These are phyloP conservation scores for Ephydatia muelleri DNA, from an alignment of 37 sponge, comb jelly and placozoan genomes.

Conservation along the genomic window DNA sequence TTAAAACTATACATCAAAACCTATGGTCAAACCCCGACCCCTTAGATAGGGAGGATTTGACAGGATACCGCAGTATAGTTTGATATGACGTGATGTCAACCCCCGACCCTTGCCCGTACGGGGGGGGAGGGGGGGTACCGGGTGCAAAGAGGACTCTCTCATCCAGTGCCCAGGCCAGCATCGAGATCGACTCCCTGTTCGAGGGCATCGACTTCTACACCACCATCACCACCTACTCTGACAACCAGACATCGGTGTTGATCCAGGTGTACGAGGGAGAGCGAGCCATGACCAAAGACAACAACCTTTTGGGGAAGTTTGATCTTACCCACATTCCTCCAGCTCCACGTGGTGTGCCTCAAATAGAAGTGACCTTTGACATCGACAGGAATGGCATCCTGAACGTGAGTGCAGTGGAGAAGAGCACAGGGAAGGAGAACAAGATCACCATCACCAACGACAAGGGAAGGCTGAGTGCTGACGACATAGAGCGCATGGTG, in stretches of 20 bases:
- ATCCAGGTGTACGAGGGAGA: conserved; percentile 92
- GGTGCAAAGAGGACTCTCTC: conserved; percentile 91
- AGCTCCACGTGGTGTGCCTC: conserved; percentile 88
- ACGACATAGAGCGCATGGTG: conserved; percentile 80
- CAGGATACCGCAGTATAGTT: no score
- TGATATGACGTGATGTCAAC: no score
- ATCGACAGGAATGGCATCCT: conserved; percentile 87
- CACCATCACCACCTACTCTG: conserved; percentile 88
- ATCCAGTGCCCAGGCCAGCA: conserved; percentile 81
- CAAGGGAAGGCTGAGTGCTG: conserved; percentile 63
- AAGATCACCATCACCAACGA: conserved; percentile 86
- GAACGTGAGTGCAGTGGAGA: conserved; percentile 84
- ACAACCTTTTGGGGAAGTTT: conserved; percentile 86
- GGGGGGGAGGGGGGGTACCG: no score
- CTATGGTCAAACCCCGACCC: no score
- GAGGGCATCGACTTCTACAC: conserved; percentile 96
- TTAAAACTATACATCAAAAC: no score
- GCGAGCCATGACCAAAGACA: conserved; percentile 83
- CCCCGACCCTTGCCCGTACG: no score
- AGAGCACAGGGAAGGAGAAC: conserved; percentile 83
- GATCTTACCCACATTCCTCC: conserved; percentile 85
- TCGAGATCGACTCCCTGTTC: conserved; percentile 90
- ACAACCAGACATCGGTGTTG: conserved; percentile 87
- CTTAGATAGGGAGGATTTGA: no score
- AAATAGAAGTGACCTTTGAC: conserved; percentile 89